Conservation (phyloP, 2,113 vertebrate species). For the Neodontobutis hainanensis region DNA sequence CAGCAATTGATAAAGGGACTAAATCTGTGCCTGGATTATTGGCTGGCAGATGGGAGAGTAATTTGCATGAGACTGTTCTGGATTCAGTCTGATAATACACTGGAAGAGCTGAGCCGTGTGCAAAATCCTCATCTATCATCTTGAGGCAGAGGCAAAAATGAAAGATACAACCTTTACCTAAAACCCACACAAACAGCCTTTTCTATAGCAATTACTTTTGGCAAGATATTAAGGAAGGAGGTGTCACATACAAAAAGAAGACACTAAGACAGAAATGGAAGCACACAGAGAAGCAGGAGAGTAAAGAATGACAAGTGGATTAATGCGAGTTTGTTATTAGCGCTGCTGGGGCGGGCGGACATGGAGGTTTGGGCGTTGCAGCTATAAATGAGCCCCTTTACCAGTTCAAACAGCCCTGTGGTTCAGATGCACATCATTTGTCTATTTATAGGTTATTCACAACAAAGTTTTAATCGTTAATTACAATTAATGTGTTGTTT, state of each 20-base stretch:
- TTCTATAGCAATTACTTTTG: slow-evolving; percentile 30
- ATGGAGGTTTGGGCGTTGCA: slow-evolving; percentile 10
- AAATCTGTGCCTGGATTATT: slow-evolving; percentile 28
- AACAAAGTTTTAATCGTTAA: no score
- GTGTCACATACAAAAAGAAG: slow-evolving; percentile 15
- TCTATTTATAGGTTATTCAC: no score
- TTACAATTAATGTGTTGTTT: no score
- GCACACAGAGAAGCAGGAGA: not conserved
- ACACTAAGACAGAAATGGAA: slow-evolving; percentile 20
- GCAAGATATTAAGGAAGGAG: slow-evolving; percentile 4
- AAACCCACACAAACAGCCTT: not conserved
- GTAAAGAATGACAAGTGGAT: slow-evolving; percentile 42
- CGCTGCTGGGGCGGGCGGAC: slow-evolving; percentile 34
- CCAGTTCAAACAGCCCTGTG: slow-evolving; percentile 4
- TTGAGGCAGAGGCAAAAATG: slow-evolving; percentile 1
- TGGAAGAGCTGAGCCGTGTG: slow-evolving; percentile 14
- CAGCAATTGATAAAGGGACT: slow-evolving; percentile 11
- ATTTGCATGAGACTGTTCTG: slow-evolving; percentile 32
- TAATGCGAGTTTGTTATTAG: slow-evolving; percentile 47
- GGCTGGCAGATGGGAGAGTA: slow-evolving; percentile 31
- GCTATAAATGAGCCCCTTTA: slow-evolving; percentile 63
- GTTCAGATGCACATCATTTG: no score
- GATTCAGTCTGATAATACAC: slow-evolving; percentile 34
- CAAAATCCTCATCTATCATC: slow-evolving; percentile 35
- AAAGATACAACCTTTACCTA: slow-evolving; percentile 24